These are phyloP conservation scores for Leucopternis melanops DNA, from an alignment of 2,113 vertebrate species.

Conservation along the genomic window DNA sequence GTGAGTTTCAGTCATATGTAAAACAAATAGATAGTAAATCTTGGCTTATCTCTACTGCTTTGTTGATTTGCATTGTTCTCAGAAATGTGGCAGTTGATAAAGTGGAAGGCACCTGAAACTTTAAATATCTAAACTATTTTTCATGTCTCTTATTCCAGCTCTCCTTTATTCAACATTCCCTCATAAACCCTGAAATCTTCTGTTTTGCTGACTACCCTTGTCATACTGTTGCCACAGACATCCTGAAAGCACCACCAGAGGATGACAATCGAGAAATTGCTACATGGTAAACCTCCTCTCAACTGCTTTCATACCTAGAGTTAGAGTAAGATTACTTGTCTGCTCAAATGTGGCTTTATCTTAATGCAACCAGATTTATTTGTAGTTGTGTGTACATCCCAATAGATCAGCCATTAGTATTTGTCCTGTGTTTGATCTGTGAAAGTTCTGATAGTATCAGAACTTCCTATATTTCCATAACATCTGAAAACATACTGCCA, in stretches of 20 bases:
- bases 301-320: background rate
- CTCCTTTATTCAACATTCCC: constrained; percentile 97
- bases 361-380: background rate
- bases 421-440: background rate
- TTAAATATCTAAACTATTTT: background rate
- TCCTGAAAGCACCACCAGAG: constrained; percentile 98
- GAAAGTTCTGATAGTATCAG: background rate
- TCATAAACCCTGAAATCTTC: constrained; percentile 96
- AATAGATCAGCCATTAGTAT: background rate
- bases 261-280: constrained; percentile 99
- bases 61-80: background rate
- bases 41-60: background rate
- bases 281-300: constrained; percentile 82
- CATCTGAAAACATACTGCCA: background rate
- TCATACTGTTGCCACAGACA: constrained; percentile 94
- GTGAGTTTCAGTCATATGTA: background rate
- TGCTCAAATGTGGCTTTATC: background rate
- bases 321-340: background rate
- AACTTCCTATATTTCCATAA: background rate
- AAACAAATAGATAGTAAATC: background rate
- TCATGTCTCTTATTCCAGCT: constrained; percentile 71
- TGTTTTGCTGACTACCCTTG: constrained; percentile 97
- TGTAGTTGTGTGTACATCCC: background rate
- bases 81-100: background rate
- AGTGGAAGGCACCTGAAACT: background rate